phyloP scores from a whole-genome alignment of 2,888 invertebrate species.

The Clitarchus hookeri region DNA sequence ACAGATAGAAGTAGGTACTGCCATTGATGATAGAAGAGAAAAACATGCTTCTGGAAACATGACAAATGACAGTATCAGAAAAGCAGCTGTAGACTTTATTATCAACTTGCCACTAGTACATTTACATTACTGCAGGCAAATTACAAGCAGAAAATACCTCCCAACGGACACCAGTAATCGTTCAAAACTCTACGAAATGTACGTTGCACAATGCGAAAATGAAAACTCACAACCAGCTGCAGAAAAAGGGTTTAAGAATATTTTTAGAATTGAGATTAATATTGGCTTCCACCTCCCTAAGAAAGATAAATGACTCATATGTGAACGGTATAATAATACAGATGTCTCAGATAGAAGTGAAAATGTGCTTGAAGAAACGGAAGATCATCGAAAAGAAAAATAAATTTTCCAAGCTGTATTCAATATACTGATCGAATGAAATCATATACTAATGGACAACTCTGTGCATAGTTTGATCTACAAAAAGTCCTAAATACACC shows the following conservation, averaged over 20 bases:
- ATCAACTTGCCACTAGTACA: slow-evolving; percentile 12
- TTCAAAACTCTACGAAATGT: slow-evolving; percentile 19
- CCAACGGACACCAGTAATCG: background rate
- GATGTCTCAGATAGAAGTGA: slow-evolving; percentile 19
- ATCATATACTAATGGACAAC: slow-evolving; percentile 31
- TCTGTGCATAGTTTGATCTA: slow-evolving; percentile 10
- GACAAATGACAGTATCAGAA: slow-evolving; percentile 11
- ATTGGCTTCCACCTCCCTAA: slow-evolving; percentile 42
- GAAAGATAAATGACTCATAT: slow-evolving; percentile 42
- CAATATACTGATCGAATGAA: background rate
- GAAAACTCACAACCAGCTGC: slow-evolving; percentile 2
- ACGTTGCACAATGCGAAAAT: background rate
- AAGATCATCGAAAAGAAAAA: slow-evolving; percentile 25
- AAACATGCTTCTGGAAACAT: slow-evolving; percentile 15
- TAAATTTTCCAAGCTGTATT: slow-evolving; percentile 29
- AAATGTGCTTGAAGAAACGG: background rate
- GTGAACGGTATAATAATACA: slow-evolving; percentile 32
- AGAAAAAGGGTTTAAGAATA: slow-evolving; percentile 25
- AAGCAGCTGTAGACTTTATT: background rate
- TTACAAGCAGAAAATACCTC: background rate
- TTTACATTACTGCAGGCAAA: background rate
- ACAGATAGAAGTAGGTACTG: background rate
- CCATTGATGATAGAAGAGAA: slow-evolving; percentile 3
- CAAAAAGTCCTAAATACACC: slow-evolving; percentile 24
- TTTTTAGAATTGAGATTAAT: slow-evolving; percentile 41